Percentiles rank a stretch among this genome's conserved stretches.
Conservation (phyloP, 1,140 invertebrate genomes). For the Agrypnia vestita region DNA sequence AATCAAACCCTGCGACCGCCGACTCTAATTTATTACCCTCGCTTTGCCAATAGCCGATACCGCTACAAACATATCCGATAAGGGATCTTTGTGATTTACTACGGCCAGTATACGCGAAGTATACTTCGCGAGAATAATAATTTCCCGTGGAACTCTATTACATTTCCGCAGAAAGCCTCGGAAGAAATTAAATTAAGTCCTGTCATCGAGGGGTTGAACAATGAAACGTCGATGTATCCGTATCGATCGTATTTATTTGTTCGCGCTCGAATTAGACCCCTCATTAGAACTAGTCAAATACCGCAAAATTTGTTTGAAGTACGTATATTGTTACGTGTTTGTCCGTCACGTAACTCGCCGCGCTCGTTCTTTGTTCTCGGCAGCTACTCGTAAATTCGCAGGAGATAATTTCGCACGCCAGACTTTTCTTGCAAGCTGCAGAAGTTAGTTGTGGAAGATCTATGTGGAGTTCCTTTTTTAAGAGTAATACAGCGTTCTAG, state of each 20-base stretch:
- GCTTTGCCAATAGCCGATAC: slow-evolving; percentile 16
- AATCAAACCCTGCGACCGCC: slow-evolving; percentile 41
- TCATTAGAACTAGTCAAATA: neutral
- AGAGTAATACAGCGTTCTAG: slow-evolving; percentile 54
- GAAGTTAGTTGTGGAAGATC: slow-evolving; percentile 39
- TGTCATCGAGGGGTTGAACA: neutral
- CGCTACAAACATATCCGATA: neutral
- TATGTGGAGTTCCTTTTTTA: slow-evolving; percentile 43
- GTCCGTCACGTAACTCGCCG: neutral
- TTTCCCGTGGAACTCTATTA: neutral
- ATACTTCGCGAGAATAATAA: slow-evolving; percentile 8
- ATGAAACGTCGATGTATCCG: slow-evolving; percentile 2
- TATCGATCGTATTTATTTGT: slow-evolving; percentile 6
- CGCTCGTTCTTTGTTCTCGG: slow-evolving; percentile 14
- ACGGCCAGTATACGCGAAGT: neutral
- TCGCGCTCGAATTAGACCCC: neutral
- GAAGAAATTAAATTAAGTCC: slow-evolving; percentile 16
- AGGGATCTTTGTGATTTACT: slow-evolving; percentile 34
- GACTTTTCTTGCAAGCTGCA: slow-evolving; percentile 35
- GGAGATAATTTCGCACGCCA: slow-evolving; percentile 32
- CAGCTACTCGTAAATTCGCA: slow-evolving; percentile 18
- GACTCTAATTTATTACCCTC: slow-evolving; percentile 34
- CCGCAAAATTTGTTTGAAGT: slow-evolving; percentile 17
- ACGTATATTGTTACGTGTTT: slow-evolving; percentile 13
- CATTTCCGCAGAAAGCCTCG: neutral